These are phyloP conservation scores for Artibeus jamaicensis DNA, from an alignment of 2,797 vertebrate genomes.

Conservation along the genomic window DNA sequence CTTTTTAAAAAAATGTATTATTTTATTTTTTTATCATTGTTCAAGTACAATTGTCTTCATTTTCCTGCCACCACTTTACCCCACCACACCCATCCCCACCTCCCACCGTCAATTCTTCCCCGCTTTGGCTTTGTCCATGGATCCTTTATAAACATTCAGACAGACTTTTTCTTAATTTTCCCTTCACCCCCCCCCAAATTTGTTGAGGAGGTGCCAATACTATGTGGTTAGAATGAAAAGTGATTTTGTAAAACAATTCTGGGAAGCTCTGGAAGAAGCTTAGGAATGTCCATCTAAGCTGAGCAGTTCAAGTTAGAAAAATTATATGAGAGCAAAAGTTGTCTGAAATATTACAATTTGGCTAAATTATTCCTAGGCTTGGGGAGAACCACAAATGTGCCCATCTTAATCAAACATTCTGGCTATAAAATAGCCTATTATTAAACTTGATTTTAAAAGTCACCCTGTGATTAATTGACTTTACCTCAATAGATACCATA, in stretches of 20 bases:
- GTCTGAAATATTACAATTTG: slow-evolving; percentile 5
- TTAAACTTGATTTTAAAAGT: slow-evolving; percentile 68
- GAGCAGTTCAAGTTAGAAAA: slow-evolving; percentile 6
- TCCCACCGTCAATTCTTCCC: too few species aligned
- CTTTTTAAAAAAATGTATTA: neutral
- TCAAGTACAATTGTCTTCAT: too few species aligned
- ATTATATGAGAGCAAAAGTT: neutral
- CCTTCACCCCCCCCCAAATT: neutral
- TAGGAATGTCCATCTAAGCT: neutral
- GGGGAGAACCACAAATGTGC: slow-evolving; percentile 40
- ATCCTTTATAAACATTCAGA: neutral
- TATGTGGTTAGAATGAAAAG: slow-evolving; percentile 17
- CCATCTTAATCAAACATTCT: slow-evolving; percentile 53
- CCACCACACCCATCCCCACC: too few species aligned
- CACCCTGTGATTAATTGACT: slow-evolving; percentile 61
- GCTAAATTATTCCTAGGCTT: slow-evolving; percentile 35
- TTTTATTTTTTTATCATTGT: too few species aligned
- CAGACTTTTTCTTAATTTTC: neutral
- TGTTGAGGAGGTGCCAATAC: neutral
- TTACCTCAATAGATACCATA: slow-evolving; percentile 43
- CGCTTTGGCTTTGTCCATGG: too few species aligned
- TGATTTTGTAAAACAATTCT: slow-evolving; percentile 36
- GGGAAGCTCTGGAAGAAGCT: neutral
- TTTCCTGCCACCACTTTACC: too few species aligned
- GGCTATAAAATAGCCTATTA: slow-evolving; percentile 52